phyloP scores from a whole-genome alignment of 2,888 invertebrate species.

The Cerastis leucographa region DNA sequence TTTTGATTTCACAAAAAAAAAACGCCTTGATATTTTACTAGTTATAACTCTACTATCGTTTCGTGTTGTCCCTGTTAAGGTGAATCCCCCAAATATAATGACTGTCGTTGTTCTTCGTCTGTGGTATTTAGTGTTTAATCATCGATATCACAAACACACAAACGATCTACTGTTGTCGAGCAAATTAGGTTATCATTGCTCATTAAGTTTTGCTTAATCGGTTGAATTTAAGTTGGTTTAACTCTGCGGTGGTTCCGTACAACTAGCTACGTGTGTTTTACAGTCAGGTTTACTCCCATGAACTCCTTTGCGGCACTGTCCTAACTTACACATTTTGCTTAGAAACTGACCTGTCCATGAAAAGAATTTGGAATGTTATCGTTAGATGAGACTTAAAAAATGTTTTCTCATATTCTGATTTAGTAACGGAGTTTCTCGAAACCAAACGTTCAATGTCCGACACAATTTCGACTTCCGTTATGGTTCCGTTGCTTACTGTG shows the following conservation, averaged over 20 bases:
- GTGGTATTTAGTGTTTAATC: background rate
- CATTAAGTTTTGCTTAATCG: background rate
- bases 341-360: background rate
- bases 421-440: background rate
- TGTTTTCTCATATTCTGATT: background rate
- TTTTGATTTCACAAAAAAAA: background rate
- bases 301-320: background rate
- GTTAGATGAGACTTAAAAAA: background rate
- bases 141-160: background rate
- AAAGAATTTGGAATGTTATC: background rate
- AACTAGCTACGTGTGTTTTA: background rate
- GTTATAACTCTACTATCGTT: background rate
- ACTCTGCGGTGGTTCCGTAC: constrained; percentile 1
- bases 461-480: background rate
- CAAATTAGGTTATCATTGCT: constrained; percentile 12
- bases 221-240: background rate
- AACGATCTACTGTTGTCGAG: background rate
- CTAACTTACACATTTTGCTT: background rate
- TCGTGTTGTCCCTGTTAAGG: background rate
- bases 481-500: background rate
- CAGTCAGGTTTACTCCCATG: background rate
- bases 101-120: background rate
- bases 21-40: background rate
- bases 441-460: background rate
- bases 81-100: background rate